A percentile compares a stretch with the other conserved stretches of the same genome.
Conservation (phyloP, 2,113 vertebrate species). For the Lanius collurio region DNA sequence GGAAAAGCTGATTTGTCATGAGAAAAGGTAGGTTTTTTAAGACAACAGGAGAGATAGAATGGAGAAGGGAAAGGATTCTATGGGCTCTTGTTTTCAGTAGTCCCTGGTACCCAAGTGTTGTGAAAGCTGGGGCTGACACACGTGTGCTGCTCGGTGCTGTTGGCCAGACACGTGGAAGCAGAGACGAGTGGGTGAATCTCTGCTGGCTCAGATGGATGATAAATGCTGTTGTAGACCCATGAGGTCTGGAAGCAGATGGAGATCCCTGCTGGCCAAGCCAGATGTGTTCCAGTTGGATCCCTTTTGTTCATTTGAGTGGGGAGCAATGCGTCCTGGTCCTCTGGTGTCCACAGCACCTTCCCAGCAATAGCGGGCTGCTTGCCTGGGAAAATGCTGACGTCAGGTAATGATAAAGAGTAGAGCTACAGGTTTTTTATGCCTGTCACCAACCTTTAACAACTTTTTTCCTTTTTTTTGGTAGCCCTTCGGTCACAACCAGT, state of each 20-base stretch:
- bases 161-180: not conserved
- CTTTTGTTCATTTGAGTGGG: not conserved
- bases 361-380: not conserved
- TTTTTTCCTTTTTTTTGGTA: constrained; percentile 47
- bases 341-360: not conserved
- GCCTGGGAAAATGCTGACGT: not conserved
- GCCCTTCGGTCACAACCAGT: constrained; percentile 99
- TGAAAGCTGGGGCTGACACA: not conserved
- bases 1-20: not conserved
- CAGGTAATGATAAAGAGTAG: not conserved
- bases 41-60: not conserved
- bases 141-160: not conserved
- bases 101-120: not conserved
- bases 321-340: not conserved
- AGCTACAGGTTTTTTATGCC: rapidly evolving
- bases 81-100: not conserved
- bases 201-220: not conserved
- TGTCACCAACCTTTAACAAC: not conserved
- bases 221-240: not conserved
- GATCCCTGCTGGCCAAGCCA: not conserved
- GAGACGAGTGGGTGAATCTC: not conserved
- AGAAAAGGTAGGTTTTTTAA: not conserved
- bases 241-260: not conserved
- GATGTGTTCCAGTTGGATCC: not conserved
- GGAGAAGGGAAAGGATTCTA: not conserved